phyloP scores from a whole-genome alignment of 2,888 invertebrate genomes.

The Netelia inedita region DNA sequence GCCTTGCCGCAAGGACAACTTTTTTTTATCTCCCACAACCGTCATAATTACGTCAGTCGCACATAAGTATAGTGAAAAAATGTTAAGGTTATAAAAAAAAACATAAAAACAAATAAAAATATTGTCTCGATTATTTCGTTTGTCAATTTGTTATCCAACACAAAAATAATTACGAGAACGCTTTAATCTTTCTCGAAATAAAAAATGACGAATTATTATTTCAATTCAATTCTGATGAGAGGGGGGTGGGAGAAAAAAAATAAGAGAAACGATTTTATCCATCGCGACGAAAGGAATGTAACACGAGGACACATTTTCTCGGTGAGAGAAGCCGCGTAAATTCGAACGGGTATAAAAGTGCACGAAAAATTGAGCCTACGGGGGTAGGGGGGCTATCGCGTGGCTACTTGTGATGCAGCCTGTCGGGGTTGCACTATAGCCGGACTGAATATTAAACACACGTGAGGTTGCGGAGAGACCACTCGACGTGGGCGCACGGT shows the following conservation, averaged over 20 bases:
- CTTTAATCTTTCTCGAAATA: too few relatives aligned
- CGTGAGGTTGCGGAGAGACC: conserved; percentile 65
- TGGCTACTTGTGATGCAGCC: conserved; percentile 66
- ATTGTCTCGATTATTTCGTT: too few relatives aligned
- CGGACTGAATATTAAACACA: conserved; percentile 70
- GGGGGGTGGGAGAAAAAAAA: not conserved
- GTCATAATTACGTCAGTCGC: not conserved
- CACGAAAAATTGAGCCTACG: not conserved
- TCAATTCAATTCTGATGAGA: not conserved
- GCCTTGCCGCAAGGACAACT: not conserved
- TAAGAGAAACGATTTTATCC: not conserved
- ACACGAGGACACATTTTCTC: not conserved
- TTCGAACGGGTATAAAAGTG: not conserved
- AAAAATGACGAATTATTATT: not conserved
- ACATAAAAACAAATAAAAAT: too few relatives aligned
- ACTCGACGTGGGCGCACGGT: conserved; percentile 34
- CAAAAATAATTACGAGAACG: too few relatives aligned
- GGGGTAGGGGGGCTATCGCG: conserved; percentile 44
- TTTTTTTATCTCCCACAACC: not conserved
- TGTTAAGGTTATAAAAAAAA: too few relatives aligned
- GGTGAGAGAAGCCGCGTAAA: not conserved
- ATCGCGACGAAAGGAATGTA: not conserved
- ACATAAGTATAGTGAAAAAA: too few relatives aligned
- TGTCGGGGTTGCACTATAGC: conserved; percentile 33
- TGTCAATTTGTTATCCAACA: too few relatives aligned